phyloP scores from a whole-genome alignment of 2,113 vertebrate genomes.

The Mus spicilegus region DNA sequence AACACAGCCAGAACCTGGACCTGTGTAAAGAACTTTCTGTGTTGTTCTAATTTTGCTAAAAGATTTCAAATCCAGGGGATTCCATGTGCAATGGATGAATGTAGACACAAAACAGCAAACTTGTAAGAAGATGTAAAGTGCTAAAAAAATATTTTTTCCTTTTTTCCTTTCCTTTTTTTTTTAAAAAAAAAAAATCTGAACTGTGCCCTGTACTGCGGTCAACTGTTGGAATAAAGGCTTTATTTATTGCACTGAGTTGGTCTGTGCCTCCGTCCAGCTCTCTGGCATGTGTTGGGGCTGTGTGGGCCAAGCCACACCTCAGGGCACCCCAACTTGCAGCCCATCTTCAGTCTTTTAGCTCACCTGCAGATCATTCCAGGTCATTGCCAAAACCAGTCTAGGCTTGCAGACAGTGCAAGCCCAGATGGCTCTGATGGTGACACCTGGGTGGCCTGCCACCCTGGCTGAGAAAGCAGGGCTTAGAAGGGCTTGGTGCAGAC shows the following conservation, averaged over 20 bases:
- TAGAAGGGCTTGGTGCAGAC: background rate
- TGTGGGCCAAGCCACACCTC: background rate
- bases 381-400: accelerated
- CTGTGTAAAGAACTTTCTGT: constrained; percentile 75
- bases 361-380: background rate
- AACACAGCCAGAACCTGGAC: constrained; percentile 67
- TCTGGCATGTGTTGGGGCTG: background rate
- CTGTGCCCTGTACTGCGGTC: constrained; percentile 89
- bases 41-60: constrained; percentile 82
- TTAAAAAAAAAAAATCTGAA: constrained; percentile 70
- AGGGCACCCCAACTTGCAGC: background rate
- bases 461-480: too few species aligned
- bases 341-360: background rate
- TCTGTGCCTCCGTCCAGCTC: constrained; percentile 77
- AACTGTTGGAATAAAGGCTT: constrained; percentile 91
- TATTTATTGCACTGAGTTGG: constrained; percentile 89
- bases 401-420: background rate
- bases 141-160: constrained; percentile 76
- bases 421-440: background rate
- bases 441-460: accelerated
- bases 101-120: constrained; percentile 69
- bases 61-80: constrained; percentile 84
- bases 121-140: constrained; percentile 85
- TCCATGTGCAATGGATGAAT: constrained; percentile 79
- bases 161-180: constrained; percentile 59